Conservation (phyloP, 2,888 invertebrate species). For the Nemotelus nigrinus region DNA sequence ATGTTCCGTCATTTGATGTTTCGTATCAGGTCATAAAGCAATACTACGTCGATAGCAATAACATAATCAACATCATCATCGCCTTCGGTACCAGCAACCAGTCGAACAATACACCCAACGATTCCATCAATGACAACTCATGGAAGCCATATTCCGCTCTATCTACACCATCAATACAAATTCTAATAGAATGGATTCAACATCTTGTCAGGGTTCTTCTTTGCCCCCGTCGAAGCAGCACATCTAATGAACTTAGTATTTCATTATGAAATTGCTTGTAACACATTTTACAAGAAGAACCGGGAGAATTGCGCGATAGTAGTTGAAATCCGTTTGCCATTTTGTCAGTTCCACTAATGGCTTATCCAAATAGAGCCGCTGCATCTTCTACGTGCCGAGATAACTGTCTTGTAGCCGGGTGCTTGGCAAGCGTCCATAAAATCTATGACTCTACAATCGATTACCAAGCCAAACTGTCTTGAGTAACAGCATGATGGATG, state of each 20-base stretch:
- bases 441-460: neutral
- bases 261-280: conserved; percentile 27
- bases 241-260: conserved; percentile 9
- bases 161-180: conserved; percentile 1
- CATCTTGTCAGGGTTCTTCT: conserved; percentile 24
- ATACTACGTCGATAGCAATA: neutral
- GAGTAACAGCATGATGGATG: conserved; percentile 31
- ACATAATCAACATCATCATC: neutral
- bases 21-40: conserved; percentile 28
- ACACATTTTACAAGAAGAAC: conserved; percentile 14
- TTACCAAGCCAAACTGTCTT: conserved; percentile 22
- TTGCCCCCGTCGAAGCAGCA: neutral
- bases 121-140: too few species aligned
- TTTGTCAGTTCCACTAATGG: neutral
- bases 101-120: too few species aligned
- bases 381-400: too few species aligned
- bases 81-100: neutral
- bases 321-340: conserved; percentile 24
- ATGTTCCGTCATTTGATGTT: neutral
- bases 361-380: too few species aligned
- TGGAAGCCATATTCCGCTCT: neutral
- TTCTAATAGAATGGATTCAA: conserved; percentile 32
- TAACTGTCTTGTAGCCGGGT: too few species aligned
- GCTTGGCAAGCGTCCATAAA: too few species aligned
- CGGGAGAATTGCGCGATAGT: conserved; percentile 22